Percentiles rank a stretch among this genome's conserved stretches.
Conservation (phyloP, 1,140 invertebrate species). For the Scaptomyza pallida region DNA sequence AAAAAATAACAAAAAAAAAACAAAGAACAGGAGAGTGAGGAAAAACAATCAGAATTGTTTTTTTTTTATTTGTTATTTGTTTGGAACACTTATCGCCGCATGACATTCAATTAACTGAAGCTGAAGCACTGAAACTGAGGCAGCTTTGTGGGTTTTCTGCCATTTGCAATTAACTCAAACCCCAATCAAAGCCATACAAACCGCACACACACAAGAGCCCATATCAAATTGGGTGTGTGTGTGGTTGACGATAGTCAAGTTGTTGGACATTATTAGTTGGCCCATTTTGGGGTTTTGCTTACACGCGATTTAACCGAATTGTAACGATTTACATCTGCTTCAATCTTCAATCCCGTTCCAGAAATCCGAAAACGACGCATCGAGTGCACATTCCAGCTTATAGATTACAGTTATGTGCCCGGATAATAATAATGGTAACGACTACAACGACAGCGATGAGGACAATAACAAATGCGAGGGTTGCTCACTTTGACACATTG, state of each 20-base stretch:
- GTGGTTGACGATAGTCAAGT: conserved; percentile 23
- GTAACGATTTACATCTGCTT: conserved; percentile 75
- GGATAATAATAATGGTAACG: conserved; percentile 8
- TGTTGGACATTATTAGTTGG: conserved; percentile 43
- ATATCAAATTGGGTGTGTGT: conserved; percentile 1
- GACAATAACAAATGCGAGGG: conserved; percentile 68
- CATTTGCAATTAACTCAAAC: conserved; percentile 50
- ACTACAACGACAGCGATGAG: conserved; percentile 5
- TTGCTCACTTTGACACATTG: conserved; percentile 46
- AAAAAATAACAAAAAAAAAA: too few species aligned
- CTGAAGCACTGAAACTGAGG: neutral
- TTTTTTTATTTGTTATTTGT: conserved; percentile 8
- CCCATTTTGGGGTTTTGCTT: conserved; percentile 40
- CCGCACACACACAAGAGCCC: conserved; percentile 13
- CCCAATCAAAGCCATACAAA: conserved; percentile 42
- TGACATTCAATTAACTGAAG: conserved; percentile 47
- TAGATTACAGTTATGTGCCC: conserved; percentile 50
- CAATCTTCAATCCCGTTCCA: too few species aligned
- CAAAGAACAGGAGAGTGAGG: too few species aligned
- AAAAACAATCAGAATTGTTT: conserved; percentile 20
- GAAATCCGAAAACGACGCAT: conserved; percentile 2
- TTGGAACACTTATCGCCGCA: conserved; percentile 5
- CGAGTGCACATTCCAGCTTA: conserved; percentile 48
- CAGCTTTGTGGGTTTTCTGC: conserved; percentile 28
- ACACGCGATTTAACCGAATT: conserved; percentile 55